These are phyloP conservation scores for Cyprinus carpio DNA, from an alignment of 2,113 vertebrate genomes.

Conservation along the genomic window DNA sequence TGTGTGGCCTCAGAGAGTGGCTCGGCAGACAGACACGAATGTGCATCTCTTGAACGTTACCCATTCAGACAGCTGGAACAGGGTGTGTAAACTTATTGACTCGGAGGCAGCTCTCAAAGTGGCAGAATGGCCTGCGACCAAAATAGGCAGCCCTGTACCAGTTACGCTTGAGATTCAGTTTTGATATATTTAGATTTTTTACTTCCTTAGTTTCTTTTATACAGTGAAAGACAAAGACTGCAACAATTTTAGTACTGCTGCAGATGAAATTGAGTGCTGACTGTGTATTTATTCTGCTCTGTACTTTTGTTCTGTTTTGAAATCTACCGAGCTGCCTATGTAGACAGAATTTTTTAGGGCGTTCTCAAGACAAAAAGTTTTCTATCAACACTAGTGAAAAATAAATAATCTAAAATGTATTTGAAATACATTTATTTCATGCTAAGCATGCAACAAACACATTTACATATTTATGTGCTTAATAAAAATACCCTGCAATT, in stretches of 20 bases:
- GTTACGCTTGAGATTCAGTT: not conserved
- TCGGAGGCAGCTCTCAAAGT: slow-evolving; percentile 55
- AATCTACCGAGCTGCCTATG: not conserved
- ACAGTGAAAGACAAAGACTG: no score
- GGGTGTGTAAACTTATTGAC: slow-evolving; percentile 48
- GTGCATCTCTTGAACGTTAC: slow-evolving; percentile 60
- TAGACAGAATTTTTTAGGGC: not conserved
- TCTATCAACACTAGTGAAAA: no score
- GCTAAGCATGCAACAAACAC: not conserved
- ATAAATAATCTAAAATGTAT: no score
- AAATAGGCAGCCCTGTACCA: slow-evolving; percentile 6
- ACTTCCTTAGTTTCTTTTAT: not conserved
- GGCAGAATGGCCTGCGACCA: slow-evolving; percentile 45
- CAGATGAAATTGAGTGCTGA: not conserved
- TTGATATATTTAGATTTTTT: not conserved
- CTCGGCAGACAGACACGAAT: slow-evolving; percentile 46
- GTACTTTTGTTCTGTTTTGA: not conserved
- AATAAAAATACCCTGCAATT: not conserved
- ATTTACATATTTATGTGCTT: not conserved
- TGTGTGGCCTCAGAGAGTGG: slow-evolving; percentile 31
- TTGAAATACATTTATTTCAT: no score
- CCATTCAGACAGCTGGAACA: slow-evolving; percentile 62
- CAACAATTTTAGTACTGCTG: not conserved
- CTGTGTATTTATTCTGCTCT: not conserved
- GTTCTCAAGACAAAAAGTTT: not conserved